Evolutionary conservation across 2,888 invertebrate species (phyloP).

Genomic region (Chouioia cunea): DNA sequence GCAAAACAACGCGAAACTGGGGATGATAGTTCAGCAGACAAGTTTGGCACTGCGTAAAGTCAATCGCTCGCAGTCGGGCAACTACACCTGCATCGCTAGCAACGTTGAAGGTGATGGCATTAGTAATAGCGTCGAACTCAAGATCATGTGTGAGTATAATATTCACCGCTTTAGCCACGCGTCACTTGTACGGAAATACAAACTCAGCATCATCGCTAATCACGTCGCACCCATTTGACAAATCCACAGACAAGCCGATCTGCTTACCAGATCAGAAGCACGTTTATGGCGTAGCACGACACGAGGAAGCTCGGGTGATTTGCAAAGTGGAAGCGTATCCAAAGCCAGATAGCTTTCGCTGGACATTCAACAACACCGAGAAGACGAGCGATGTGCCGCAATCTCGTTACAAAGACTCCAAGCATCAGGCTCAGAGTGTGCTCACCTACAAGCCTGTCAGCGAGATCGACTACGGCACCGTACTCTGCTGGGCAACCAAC

Average conservation of each 20-base stretch:
- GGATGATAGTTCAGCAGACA: conserved; percentile 88
- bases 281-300: conserved; percentile 86
- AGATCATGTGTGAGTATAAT: conserved; percentile 89
- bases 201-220: neutral
- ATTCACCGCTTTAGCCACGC: neutral
- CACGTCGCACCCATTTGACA: conserved; percentile 48
- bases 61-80: conserved; percentile 84
- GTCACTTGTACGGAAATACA: neutral
- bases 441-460: conserved; percentile 82
- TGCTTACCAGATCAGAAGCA: conserved; percentile 81
- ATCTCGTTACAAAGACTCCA: conserved; percentile 75
- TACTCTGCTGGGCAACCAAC: conserved; percentile 82
- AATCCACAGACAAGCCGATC: conserved; percentile 81
- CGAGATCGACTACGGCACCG: conserved; percentile 82
- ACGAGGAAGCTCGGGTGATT: conserved; percentile 82
- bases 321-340: conserved; percentile 91
- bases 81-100: conserved; percentile 89
- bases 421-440: conserved; percentile 72
- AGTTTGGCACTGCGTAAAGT: conserved; percentile 86
- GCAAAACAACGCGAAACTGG: conserved; percentile 86
- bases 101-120: conserved; percentile 93
- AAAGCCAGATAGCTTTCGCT: conserved; percentile 84
- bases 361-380: conserved; percentile 91
- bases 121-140: conserved; percentile 83
- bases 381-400: conserved; percentile 83